Evolutionary conservation across 92 coral and sea anemone species (phyloP).

Genomic region (Chrysogorgia sp.): DNA sequence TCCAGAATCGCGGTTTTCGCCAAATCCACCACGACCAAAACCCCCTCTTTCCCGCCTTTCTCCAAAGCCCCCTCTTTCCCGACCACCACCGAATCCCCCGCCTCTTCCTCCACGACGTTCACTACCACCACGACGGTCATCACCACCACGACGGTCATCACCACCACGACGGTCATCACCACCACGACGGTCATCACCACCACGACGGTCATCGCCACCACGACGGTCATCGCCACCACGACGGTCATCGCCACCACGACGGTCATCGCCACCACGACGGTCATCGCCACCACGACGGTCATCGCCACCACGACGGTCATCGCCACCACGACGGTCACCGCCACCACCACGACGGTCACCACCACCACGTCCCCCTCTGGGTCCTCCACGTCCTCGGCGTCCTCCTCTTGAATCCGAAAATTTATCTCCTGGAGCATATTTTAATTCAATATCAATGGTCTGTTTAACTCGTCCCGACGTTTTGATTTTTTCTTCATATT

Average conservation of each 20-base stretch:
- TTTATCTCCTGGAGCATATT: slow-evolving; percentile 66
- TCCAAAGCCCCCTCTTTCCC: slow-evolving; percentile 73
- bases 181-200: slow-evolving; percentile 9
- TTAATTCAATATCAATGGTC: slow-evolving; percentile 75
- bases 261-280: no score
- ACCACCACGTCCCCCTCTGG: slow-evolving; percentile 45
- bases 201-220: slow-evolving; percentile 29
- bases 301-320: slow-evolving; percentile 6
- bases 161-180: slow-evolving; percentile 34
- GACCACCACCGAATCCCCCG: slow-evolving; percentile 27
- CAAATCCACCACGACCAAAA: slow-evolving; percentile 68
- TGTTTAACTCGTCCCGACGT: slow-evolving; percentile 96
- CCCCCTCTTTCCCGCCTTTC: slow-evolving; percentile 72
- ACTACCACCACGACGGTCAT: slow-evolving; percentile 54
- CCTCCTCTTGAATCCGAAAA: slow-evolving; percentile 43
- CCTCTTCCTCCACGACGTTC: slow-evolving; percentile 4
- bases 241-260: slow-evolving; percentile 38
- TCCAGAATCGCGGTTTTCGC: slow-evolving; percentile 47
- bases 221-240: slow-evolving; percentile 56
- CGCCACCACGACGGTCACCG: slow-evolving; percentile 57
- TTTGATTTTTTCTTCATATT: slow-evolving; percentile 88
- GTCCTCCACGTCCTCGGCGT: slow-evolving; percentile 43
- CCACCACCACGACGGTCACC: no score
- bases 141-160: slow-evolving; percentile 50
- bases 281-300: slow-evolving; percentile 29